These are phyloP conservation scores for Myotis findleyi DNA, from an alignment of 2,797 vertebrate species.

Conservation along the genomic window DNA sequence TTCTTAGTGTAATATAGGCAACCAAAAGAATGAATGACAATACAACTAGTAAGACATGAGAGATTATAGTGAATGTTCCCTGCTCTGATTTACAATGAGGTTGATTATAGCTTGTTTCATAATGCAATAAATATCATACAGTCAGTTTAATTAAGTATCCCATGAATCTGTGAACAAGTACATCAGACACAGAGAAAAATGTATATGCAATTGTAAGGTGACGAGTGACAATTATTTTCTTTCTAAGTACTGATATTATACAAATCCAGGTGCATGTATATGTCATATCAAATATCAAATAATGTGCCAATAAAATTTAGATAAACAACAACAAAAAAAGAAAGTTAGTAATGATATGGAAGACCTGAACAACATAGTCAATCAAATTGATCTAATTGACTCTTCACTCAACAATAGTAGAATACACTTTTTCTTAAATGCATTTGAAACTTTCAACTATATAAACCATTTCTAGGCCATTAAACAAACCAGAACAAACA, in stretches of 20 bases:
- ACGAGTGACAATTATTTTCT: background rate
- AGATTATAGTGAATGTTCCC: background rate
- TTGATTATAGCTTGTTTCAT: background rate
- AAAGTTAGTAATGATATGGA: background rate
- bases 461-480: background rate
- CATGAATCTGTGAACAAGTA: background rate
- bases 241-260: background rate
- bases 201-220: background rate
- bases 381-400: background rate
- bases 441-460: background rate
- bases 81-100: background rate
- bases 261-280: background rate
- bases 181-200: background rate
- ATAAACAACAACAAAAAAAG: background rate
- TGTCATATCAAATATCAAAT: background rate
- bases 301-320: slow-evolving; percentile 27
- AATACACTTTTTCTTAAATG: background rate
- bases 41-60: background rate
- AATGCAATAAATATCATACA: background rate
- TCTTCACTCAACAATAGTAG: background rate
- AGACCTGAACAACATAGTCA: background rate
- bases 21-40: background rate
- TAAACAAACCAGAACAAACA: background rate
- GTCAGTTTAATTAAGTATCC: background rate
- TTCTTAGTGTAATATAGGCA: background rate